Base-by-base conservation (phyloP, 2,113 vertebrate species). In the Ascaphus truei region DNA sequence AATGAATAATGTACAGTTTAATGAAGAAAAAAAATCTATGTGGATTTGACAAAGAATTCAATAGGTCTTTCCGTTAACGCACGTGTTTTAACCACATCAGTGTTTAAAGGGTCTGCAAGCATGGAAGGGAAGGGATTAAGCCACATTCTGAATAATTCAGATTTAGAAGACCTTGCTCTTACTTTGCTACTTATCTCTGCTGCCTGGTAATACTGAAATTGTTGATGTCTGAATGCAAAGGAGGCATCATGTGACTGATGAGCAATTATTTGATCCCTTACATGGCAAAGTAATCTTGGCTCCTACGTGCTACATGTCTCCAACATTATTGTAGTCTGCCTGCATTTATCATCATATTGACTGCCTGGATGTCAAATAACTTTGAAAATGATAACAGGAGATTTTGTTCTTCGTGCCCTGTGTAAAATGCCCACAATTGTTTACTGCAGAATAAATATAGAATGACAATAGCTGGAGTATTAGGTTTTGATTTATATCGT, bases 241-340 rank as follows among this genome's bases (percentile, higher is more conserved):
- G 58, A 15, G 25, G 43, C 16, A 51, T 20, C 75, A 71, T 7
- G 9, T 7, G 15, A 60, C 1, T 1, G 30, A 67, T 31, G 18
- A 73, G 5, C 8, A 65, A 73, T 76, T 71, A 61, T 66, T 13
- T 3, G 1, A 23, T 23, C 25, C 61, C 34, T 45, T 33, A 33
- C 36, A 64, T 51, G 63, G 23, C n/a, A 25, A 13, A 63, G 3
- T 68, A 16, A 52, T 39, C n/a, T 26, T 2, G n/a, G n/a, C n/a
- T n/a, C n/a, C n/a, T n/a, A n/a, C n/a, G n/a, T n/a, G n/a, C n/a
- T n/a, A n/a, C n/a, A n/a, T n/a, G n/a, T n/a, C n/a, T n/a, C n/a
- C n/a, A n/a, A n/a, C n/a, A n/a, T n/a, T n/a, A n/a, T n/a, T n/a
- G n/a, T n/a, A n/a, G n/a, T n/a, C n/a, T n/a, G n/a, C n/a, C n/a